Percentiles rank a stretch among this genome's conserved stretches.
These are phyloP conservation scores for Harpalus rubripes DNA, from an alignment of 2,888 invertebrate genomes.

Conservation along the genomic window DNA sequence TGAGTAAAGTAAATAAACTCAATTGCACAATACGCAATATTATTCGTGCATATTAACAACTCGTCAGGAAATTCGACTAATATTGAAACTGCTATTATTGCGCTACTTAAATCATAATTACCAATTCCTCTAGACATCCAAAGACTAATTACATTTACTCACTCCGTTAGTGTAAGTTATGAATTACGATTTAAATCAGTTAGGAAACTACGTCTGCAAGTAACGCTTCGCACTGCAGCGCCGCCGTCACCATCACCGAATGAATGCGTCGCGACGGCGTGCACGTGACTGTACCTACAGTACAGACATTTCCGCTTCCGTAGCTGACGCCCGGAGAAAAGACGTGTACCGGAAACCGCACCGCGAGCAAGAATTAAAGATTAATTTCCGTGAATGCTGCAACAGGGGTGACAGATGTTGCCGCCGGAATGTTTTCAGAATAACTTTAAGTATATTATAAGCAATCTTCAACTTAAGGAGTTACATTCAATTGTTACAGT, in stretches of 20 bases:
- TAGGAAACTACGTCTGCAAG: conserved; percentile 22
- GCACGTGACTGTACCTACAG: conserved; percentile 44
- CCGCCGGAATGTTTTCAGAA: conserved; percentile 28
- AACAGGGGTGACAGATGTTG: conserved; percentile 36
- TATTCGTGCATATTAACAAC: neutral
- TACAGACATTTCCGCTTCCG: conserved; percentile 51
- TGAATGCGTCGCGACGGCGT: conserved; percentile 6
- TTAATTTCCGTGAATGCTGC: conserved; percentile 54
- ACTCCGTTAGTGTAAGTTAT: conserved; percentile 12
- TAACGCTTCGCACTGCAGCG: neutral
- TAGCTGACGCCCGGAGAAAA: conserved; percentile 26
- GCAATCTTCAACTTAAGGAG: neutral
- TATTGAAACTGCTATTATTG: neutral
- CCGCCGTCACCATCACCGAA: neutral
- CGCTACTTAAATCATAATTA: conserved; percentile 3
- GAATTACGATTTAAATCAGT: conserved; percentile 41
- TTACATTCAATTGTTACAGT: neutral
- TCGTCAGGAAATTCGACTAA: neutral
- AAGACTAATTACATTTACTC: conserved; percentile 8
- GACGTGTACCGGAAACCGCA: conserved; percentile 53
- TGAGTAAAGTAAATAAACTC: neutral
- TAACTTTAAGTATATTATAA: conserved; percentile 37
- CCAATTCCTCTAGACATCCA: neutral
- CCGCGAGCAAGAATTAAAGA: conserved; percentile 50
- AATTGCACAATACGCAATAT: neutral